Evolutionary conservation across 2,797 vertebrate species (phyloP).

Genomic region (Parauchenoglanis ngamensis): DNA sequence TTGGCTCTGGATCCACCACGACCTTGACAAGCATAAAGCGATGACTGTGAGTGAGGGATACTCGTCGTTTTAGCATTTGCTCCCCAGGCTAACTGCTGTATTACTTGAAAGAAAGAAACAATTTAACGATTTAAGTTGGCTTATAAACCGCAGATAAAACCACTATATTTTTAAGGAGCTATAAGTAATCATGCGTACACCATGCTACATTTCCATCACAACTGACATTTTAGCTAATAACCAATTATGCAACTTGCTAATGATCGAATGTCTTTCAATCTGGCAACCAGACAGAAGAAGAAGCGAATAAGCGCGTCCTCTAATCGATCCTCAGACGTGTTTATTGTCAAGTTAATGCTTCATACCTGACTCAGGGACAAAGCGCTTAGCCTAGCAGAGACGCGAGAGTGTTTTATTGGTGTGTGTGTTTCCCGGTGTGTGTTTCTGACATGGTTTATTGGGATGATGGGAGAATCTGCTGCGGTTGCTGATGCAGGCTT

Average conservation of each 20-base stretch:
- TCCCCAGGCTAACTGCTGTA: background rate
- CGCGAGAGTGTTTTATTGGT: background rate
- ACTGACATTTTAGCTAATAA: background rate
- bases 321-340: background rate
- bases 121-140: background rate
- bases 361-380: background rate
- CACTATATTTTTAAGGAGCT: background rate
- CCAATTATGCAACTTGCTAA: background rate
- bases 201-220: background rate
- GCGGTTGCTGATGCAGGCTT: constrained; percentile 3
- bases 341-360: background rate
- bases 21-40: background rate
- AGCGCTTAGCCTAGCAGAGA: background rate
- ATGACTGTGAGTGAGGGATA: background rate
- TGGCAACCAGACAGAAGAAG: background rate
- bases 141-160: background rate
- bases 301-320: background rate
- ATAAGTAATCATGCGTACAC: too few relatives aligned
- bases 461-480: background rate
- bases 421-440: background rate
- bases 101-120: background rate
- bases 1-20: background rate
- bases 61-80: background rate
- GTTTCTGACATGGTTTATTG: constrained; percentile 25
- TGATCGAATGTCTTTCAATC: background rate